These are phyloP conservation scores for Choloepus didactylus DNA, from an alignment of 2,797 vertebrate species.

Conservation along the genomic window DNA sequence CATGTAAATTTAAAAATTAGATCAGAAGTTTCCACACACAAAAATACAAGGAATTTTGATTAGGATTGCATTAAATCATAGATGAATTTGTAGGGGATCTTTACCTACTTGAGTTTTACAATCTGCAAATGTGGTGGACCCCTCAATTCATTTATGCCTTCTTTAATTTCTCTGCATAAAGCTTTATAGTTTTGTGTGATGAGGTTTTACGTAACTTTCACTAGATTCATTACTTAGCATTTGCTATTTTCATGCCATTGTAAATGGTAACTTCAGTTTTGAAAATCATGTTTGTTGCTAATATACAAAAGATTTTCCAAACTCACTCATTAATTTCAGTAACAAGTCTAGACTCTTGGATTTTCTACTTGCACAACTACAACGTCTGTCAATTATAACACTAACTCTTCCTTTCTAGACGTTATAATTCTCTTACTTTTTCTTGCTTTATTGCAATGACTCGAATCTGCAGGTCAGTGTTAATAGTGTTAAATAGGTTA, in stretches of 20 bases:
- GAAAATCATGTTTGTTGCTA: neutral
- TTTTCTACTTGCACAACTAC: neutral
- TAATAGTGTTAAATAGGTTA: too few relatives aligned
- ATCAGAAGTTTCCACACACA: neutral
- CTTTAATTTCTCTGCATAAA: neutral
- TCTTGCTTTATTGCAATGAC: neutral
- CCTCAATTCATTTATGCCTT: neutral
- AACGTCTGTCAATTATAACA: neutral
- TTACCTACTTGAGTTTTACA: neutral
- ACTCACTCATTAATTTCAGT: neutral
- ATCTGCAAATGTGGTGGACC: too few relatives aligned
- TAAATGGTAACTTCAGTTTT: neutral
- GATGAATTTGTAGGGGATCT: neutral
- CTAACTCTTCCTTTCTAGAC: neutral
- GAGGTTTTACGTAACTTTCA: neutral
- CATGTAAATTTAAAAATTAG: neutral
- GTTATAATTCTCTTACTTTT: neutral
- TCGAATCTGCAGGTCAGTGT: neutral
- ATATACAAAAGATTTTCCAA: neutral
- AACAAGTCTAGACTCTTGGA: neutral
- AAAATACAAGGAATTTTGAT: neutral
- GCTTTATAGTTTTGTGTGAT: neutral
- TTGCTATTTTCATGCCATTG: neutral
- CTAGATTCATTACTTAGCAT: neutral
- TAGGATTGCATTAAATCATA: rapidly evolving